A percentile compares a stretch with the other conserved stretches of the same genome.
Conservation (phyloP, 2,113 vertebrate genomes). For the Lepidothrix coronata region DNA sequence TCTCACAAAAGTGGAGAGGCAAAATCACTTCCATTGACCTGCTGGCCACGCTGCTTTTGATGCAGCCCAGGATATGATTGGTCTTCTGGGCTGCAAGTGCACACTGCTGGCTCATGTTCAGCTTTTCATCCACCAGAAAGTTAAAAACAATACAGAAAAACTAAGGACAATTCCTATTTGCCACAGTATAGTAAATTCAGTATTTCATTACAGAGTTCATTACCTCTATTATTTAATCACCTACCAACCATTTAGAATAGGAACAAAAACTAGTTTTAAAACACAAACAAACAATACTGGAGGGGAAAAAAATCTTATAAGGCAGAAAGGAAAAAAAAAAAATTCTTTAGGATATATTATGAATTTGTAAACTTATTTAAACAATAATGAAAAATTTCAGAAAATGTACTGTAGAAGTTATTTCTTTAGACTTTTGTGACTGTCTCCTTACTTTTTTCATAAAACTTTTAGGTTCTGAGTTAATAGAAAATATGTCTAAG, state of each 20-base stretch:
- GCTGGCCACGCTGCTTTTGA: accelerated
- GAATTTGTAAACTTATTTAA: background rate
- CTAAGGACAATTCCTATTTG: background rate
- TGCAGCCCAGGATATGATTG: accelerated
- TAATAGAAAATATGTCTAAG: background rate
- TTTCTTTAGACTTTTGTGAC: background rate
- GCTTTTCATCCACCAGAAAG: background rate
- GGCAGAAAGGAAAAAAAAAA: background rate
- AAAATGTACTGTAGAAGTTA: background rate
- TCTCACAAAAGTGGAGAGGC: background rate
- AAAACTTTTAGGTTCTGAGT: background rate
- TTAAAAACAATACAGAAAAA: background rate
- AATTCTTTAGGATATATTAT: background rate
- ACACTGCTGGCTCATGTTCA: background rate
- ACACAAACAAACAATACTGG: background rate
- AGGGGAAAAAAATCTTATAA: background rate
- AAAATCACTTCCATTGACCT: background rate
- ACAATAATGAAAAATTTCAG: background rate
- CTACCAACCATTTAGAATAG: background rate
- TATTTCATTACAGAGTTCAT: background rate
- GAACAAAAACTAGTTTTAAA: background rate
- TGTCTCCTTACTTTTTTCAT: background rate
- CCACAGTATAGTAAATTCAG: background rate
- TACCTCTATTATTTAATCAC: background rate
- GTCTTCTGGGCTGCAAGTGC: accelerated